Percentiles rank a stretch among this genome's conserved stretches.
Conservation (phyloP, 2,113 vertebrate genomes). For the Pollimyrus isidori region DNA sequence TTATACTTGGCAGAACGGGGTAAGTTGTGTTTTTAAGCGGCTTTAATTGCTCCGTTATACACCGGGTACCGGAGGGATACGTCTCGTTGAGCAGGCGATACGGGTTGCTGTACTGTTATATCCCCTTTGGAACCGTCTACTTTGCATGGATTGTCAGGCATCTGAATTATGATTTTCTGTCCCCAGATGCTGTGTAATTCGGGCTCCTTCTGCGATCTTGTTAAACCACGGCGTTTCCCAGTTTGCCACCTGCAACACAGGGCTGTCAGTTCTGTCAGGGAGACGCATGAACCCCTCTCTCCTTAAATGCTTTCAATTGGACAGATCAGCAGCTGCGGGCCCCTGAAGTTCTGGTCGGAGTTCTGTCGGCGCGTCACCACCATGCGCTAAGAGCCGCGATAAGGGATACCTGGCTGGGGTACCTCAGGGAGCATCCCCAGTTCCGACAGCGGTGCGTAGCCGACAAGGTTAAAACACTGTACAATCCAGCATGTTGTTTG, state of each 20-base stretch:
- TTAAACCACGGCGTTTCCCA: background rate
- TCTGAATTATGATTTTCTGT: background rate
- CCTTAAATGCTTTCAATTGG: background rate
- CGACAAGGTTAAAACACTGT: background rate
- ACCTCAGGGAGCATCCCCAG: conserved; percentile 66
- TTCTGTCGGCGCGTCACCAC: conserved; percentile 85
- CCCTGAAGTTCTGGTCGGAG: conserved; percentile 82
- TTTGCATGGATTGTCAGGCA: background rate
- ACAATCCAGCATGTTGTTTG: background rate
- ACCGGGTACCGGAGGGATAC: background rate
- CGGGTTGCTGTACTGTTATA: background rate
- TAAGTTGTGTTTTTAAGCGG: background rate
- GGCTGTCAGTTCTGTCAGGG: background rate
- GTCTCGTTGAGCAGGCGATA: background rate
- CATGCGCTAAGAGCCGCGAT: conserved; percentile 76
- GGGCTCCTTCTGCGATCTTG: background rate
- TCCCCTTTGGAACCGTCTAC: background rate
- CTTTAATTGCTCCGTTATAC: background rate
- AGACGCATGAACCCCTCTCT: background rate
- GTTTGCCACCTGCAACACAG: background rate
- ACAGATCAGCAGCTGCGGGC: conserved; percentile 46
- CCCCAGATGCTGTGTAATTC: background rate
- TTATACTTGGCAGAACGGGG: background rate
- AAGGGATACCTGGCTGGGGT: conserved; percentile 84
- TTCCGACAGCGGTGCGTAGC: conserved; percentile 70